These are phyloP conservation scores for Paracyprichromis sp. DNA, from an alignment of 2,113 vertebrate species.

Conservation along the genomic window DNA sequence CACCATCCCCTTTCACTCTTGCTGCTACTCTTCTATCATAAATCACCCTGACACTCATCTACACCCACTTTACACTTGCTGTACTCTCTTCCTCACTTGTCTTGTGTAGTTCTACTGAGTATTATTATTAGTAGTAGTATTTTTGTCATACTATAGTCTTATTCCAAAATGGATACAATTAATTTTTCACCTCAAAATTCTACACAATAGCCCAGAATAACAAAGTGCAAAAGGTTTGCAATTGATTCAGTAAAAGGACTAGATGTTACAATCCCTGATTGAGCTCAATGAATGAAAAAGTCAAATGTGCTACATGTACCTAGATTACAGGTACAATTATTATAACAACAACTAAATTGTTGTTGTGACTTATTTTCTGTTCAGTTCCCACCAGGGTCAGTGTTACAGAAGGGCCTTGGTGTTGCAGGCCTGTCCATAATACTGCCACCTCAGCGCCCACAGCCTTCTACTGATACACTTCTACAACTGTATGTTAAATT, in stretches of 20 bases:
- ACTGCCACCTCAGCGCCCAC: background rate
- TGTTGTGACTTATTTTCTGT: background rate
- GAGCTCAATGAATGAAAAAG: background rate
- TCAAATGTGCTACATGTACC: background rate
- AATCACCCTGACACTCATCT: background rate
- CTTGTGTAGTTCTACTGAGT: background rate
- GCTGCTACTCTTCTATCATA: background rate
- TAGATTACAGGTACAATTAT: background rate
- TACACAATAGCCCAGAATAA: background rate
- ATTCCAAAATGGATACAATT: background rate
- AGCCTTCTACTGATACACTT: background rate
- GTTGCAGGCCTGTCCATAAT: background rate
- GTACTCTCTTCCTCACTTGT: background rate
- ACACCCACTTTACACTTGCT: background rate
- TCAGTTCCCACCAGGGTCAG: background rate
- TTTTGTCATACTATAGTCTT: background rate
- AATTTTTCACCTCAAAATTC: background rate
- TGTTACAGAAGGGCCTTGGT: background rate
- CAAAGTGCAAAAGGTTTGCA: background rate
- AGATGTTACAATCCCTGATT: background rate
- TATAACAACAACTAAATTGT: background rate
- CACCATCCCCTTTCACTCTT: background rate
- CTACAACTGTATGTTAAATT: background rate
- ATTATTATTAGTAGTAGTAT: background rate
- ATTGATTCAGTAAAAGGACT: background rate